Percentiles rank a stretch among this genome's conserved stretches.
Conservation (phyloP, 1,140 invertebrate genomes). For the Temnothorax longispinosus region DNA sequence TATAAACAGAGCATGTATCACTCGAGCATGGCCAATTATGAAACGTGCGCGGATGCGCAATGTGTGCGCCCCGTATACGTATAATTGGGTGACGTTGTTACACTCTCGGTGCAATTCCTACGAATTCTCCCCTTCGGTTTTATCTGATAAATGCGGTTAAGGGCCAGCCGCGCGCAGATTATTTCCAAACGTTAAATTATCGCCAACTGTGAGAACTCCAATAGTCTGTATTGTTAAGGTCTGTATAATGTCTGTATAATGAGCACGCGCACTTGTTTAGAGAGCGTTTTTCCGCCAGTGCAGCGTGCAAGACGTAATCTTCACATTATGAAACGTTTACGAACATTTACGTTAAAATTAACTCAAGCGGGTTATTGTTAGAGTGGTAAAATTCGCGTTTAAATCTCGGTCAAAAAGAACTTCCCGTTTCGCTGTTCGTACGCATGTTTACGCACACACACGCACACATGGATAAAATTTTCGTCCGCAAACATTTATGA, state of each 20-base stretch:
- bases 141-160: not conserved
- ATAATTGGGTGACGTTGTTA: constrained; percentile 42
- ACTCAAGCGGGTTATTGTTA: not conserved
- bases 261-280: not conserved
- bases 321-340: not conserved
- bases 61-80: not conserved
- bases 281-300: not conserved
- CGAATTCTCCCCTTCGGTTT: not conserved
- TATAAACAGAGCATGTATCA: constrained; percentile 49
- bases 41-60: constrained; percentile 12
- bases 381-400: not conserved
- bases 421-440: not conserved
- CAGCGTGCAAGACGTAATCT: not conserved
- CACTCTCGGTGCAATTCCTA: constrained; percentile 3
- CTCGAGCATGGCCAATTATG: constrained; percentile 55
- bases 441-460: not conserved
- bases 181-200: not conserved
- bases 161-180: not conserved
- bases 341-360: not conserved
- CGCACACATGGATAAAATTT: not conserved
- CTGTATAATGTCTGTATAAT: no score
- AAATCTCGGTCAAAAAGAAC: constrained; percentile 3
- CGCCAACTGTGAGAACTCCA: not conserved
- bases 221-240: not conserved
- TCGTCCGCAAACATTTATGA: constrained; percentile 8